Evolutionary conservation across 1,140 invertebrate genomes (phyloP), one percentile per base, ranked within the genome.

Genomic region (Lysiphlebus fabarum): DNA sequence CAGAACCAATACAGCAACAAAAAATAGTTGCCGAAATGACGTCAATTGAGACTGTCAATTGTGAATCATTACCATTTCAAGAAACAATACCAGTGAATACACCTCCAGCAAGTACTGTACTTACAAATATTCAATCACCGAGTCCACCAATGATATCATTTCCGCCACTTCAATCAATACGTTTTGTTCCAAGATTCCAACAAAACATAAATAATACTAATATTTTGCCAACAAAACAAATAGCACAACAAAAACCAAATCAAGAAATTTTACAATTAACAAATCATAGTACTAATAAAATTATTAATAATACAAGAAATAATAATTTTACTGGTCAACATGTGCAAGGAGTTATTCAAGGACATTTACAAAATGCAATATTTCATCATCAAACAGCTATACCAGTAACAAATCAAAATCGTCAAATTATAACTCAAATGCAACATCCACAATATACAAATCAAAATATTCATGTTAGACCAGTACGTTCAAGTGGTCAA

Each of bases 401-500:
- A 26, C 56, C 67, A 4, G 41, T 58, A 58, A 61, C 66, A n/a
- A n/a, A n/a, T 49, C 70, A 73, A 63, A 62, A 76, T 37, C 62
- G 76, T 5, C 77, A 76, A 59, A 69, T 80, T 42, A 69, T 78
- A 10, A 69, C 71, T 0, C 66, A 70, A 47, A 62, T 77, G 49
- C 79, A 70, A 78, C 77, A 47, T 75, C 80, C 2, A 77, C 79
- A 42, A 78, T 81, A 7, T 68, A 81, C 26, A 47, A 53, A 44
- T 38, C 43, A 50, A n/a, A 53, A 44, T 47, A 49, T 58, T 50
- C 49, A 45, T 49, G 81, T 82, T 3, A 82, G 82, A 67, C 70
- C 84, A 12, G 76, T 80, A 0, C 73, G 83, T 36, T 78, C 81
- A 2, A 78, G 78, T 4, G 75, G 70, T 34, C 79, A 80, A 51